Percentiles rank a stretch among this genome's conserved stretches.
Conservation (phyloP, 2,113 vertebrate genomes). For the Heterotis niloticus region DNA sequence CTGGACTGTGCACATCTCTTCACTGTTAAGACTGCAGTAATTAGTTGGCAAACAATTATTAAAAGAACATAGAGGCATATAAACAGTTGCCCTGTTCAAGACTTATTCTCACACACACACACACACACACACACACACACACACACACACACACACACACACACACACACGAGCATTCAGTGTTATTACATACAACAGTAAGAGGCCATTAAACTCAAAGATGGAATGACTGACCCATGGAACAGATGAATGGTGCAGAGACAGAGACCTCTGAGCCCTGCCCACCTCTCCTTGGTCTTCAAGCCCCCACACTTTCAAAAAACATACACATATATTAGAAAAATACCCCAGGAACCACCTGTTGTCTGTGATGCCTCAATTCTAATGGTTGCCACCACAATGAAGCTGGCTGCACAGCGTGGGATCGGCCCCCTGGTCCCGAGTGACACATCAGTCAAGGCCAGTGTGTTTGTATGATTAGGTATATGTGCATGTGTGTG, state of each 20-base stretch:
- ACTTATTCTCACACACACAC: too few species aligned
- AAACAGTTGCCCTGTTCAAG: neutral
- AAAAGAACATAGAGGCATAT: constrained; percentile 38
- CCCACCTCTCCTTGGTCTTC: neutral
- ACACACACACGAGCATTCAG: too few species aligned
- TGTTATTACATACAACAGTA: too few species aligned
- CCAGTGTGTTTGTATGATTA: constrained; percentile 21
- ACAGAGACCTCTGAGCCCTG: constrained; percentile 25
- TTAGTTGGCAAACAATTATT: constrained; percentile 33
- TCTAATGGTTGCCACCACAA: neutral
- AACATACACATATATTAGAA: too few species aligned
- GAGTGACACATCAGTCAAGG: constrained; percentile 22
- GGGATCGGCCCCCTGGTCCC: constrained; percentile 16
- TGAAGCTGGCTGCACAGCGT: neutral
- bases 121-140: too few species aligned
- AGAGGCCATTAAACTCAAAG: too few species aligned
- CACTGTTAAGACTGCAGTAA: constrained; percentile 32
- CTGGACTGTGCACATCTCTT: constrained; percentile 22
- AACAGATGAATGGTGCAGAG: neutral
- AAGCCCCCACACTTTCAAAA: constrained; percentile 22
- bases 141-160: too few species aligned
- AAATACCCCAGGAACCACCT: neutral
- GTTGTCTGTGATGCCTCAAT: too few species aligned
- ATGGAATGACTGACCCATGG: too few species aligned
- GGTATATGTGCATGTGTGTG: neutral